Evolutionary conservation across 2,797 vertebrate species (phyloP), one percentile per base, ranked within the genome.

Genomic region (Sylvia borin): DNA sequence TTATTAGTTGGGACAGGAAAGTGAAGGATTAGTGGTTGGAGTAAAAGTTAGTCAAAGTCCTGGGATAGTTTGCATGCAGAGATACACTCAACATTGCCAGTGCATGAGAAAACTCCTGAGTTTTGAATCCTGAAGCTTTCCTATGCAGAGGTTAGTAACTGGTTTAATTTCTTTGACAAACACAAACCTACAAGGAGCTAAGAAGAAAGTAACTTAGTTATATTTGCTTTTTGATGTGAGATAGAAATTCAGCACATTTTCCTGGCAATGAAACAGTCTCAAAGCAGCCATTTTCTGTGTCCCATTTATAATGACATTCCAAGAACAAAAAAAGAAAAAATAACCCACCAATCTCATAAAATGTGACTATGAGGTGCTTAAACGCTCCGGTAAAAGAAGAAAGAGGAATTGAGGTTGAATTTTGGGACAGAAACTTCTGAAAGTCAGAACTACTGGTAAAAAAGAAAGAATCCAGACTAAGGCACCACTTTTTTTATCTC

Each of bases 21-120:
- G 55, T 57, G 71, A 87, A 91, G 89, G 54, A 95, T 93, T 90
- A 91, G 48, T 32, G 50, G n/a, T n/a, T 79, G 47, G 22, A 84
- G 10, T 65, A 77, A 38, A 16, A 87, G 40, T 51, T 62, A 55
- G 45, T 80, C 50, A 22, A 86, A 74, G 38, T 71, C 24, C 78
- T 80, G 42, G 67, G 45, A 38, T 24, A 64, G 17, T 82, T 64
- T 85, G 34, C 50, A 17, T 65, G 38, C 13, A 54, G 54, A 91
- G 34, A 67, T 51, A 12, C 12, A 75, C 27, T 75, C 32, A 43
- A 7, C 18, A 24, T 38, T 51, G 62, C 24, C 38, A 75, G 6
- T 60, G 18, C 18, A n/a, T 5, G n/a, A 75, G 54, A 67, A 85
- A 50, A 67, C 18, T 36, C 36, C 22, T 67, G 38, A 1, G 1